Conservation (phyloP, 53 echinoderm and acorn worm species). For the Paracentrotus lividus region DNA sequence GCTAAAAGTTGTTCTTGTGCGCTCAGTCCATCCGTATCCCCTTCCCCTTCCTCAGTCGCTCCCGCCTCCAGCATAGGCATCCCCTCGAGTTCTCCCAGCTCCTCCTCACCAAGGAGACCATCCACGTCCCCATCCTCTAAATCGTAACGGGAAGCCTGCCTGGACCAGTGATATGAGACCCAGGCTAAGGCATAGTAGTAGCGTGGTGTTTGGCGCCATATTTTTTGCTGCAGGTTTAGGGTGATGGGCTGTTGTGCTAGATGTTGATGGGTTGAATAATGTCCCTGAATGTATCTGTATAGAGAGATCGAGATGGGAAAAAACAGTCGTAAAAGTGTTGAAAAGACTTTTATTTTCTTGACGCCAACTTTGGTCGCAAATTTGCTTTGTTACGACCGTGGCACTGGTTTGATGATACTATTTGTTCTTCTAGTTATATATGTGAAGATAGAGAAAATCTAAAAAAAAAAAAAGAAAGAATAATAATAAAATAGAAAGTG, state of each 20-base stretch:
- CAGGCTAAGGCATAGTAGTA: conserved; percentile 43
- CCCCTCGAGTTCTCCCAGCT: not conserved
- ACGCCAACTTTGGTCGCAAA: too few species aligned
- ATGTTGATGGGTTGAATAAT: not conserved
- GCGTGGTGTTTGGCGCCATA: conserved; percentile 44
- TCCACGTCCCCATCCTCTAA: conserved; percentile 27
- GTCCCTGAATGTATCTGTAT: too few species aligned
- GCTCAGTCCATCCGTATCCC: not conserved
- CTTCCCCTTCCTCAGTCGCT: not conserved
- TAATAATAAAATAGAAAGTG: too few species aligned
- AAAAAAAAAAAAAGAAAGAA: too few species aligned
- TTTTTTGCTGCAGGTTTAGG: not conserved
- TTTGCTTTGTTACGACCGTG: too few species aligned
- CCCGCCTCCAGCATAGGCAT: not conserved
- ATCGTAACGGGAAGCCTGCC: conserved; percentile 40
- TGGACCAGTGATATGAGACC: conserved; percentile 42
- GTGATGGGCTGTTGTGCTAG: not conserved
- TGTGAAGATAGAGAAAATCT: too few species aligned
- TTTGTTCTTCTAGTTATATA: too few species aligned
- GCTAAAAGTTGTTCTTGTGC: conserved; percentile 51
- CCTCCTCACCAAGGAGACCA: not conserved
- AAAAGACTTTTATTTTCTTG: too few species aligned
- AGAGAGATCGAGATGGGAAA: not conserved
- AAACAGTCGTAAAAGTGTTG: too few species aligned
- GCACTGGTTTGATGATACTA: too few species aligned